Base-by-base conservation (phyloP, 2,888 invertebrate genomes). In the Proisotoma minuta region DNA sequence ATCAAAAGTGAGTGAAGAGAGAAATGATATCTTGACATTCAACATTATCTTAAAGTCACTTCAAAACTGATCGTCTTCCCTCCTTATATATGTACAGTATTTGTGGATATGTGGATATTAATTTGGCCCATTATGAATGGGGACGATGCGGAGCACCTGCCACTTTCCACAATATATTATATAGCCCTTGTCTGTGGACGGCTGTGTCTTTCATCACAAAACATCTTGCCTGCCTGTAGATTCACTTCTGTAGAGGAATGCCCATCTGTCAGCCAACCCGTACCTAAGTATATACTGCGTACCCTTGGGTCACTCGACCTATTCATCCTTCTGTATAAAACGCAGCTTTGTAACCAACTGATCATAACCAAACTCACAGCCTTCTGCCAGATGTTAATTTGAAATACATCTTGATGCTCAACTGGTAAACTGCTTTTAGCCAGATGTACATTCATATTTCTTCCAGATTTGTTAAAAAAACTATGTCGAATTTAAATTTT, bases 191-290 rank as follows among this genome's bases (percentile, higher is more conserved):
- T 3, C 23, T 50, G 8, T 4, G 8, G 4, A 10, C 28, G 23
- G 43, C 26, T 47, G 47, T 56, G 43, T 56, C 56, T 56, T 56
- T 54, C 53, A 54, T 54, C 53, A 34, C 4, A 22, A 28, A 56
- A 56, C 56, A 56, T 56, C 56, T 56, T 56, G 56, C 56, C 47
- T 27, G 52, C 29, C 52, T 52, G 18, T 52, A 43, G 43, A 40
- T 56, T 5, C 54, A 12, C 24, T 47, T 23, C 40, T 34, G 20
- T 57, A 47, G 40, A 54, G 61, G 60, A 65, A 60, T 65, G 60
- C 64, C 64, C 64, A 65, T 65, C 64, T 65, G 64, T 60, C 64
- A 61, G 60, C 58, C 61, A 65, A 53, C 59, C 60, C n/a, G n/a
- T n/a, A n/a, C n/a, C n/a, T n/a, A n/a, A n/a, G n/a, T n/a, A n/a